phyloP scores from a whole-genome alignment of 2,888 invertebrate species.

The Tinea pellionella region DNA sequence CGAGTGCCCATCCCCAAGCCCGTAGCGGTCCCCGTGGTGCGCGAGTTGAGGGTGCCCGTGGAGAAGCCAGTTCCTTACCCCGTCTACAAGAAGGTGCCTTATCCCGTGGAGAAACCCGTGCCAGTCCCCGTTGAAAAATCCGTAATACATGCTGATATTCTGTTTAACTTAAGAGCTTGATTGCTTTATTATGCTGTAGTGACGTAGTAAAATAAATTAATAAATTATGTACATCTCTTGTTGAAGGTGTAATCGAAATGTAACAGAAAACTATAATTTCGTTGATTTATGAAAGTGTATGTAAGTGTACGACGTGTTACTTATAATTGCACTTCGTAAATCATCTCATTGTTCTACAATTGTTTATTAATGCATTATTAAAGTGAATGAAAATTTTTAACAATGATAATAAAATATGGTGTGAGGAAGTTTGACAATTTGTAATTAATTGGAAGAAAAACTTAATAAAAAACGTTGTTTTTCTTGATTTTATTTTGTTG shows the following conservation, averaged over 20 bases:
- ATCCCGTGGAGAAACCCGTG: constrained; percentile 78
- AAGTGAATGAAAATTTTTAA: neutral
- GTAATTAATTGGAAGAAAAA: too few species aligned
- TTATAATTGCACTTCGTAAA: neutral
- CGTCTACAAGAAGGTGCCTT: constrained; percentile 77
- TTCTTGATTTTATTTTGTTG: too few species aligned
- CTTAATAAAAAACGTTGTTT: too few species aligned
- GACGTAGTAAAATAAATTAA: too few species aligned
- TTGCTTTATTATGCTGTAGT: neutral
- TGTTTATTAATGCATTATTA: neutral
- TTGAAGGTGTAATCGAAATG: too few species aligned
- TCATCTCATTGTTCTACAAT: neutral
- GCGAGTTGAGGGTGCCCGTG: constrained; percentile 68
- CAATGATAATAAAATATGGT: too few species aligned
- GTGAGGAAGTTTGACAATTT: too few species aligned
- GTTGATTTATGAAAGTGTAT: neutral
- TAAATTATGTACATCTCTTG: too few species aligned
- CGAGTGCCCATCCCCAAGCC: constrained; percentile 78
- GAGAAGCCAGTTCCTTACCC: constrained; percentile 75
- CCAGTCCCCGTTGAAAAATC: constrained; percentile 82
- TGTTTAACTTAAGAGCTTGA: constrained; percentile 16
- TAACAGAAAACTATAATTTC: neutral
- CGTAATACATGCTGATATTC: constrained; percentile 42
- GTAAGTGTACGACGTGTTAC: neutral
- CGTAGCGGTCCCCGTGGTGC: constrained; percentile 75